Conservation (phyloP, 2,888 invertebrate species). For the Achlya flavicornis region DNA sequence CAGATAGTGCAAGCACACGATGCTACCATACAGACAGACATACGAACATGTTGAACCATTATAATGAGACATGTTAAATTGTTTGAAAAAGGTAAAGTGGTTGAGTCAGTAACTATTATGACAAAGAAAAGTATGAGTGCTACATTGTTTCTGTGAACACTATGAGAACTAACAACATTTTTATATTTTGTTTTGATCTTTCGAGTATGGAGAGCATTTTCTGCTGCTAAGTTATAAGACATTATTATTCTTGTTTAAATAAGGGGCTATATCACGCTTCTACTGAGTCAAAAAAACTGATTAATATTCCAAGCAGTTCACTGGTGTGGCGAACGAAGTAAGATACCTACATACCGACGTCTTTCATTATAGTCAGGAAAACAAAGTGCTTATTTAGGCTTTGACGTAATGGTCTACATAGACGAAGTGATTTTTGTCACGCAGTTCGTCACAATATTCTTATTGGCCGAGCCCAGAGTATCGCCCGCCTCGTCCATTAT, state of each 20-base stretch:
- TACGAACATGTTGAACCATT: constrained; percentile 18
- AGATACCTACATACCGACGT: neutral
- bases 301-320: too few relatives aligned
- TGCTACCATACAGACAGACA: constrained; percentile 4
- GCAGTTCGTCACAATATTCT: constrained; percentile 25
- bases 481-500: neutral
- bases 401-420: neutral
- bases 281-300: too few relatives aligned
- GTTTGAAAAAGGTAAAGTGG: constrained; percentile 18
- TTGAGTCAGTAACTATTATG: neutral
- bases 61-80: constrained; percentile 16
- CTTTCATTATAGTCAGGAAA: constrained; percentile 1
- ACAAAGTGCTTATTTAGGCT: neutral
- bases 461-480: constrained; percentile 4
- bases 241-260: too few relatives aligned
- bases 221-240: too few relatives aligned
- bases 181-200: too few relatives aligned
- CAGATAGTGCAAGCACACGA: constrained; percentile 49
- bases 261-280: too few relatives aligned
- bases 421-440: constrained; percentile 51
- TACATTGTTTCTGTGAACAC: neutral
- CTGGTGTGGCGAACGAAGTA: too few relatives aligned
- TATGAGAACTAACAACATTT: neutral
- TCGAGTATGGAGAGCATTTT: too few relatives aligned
- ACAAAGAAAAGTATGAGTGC: neutral